These are phyloP conservation scores for Calyptommatus sinebrachiatus DNA, from an alignment of 2,113 vertebrate species.

Conservation along the genomic window DNA sequence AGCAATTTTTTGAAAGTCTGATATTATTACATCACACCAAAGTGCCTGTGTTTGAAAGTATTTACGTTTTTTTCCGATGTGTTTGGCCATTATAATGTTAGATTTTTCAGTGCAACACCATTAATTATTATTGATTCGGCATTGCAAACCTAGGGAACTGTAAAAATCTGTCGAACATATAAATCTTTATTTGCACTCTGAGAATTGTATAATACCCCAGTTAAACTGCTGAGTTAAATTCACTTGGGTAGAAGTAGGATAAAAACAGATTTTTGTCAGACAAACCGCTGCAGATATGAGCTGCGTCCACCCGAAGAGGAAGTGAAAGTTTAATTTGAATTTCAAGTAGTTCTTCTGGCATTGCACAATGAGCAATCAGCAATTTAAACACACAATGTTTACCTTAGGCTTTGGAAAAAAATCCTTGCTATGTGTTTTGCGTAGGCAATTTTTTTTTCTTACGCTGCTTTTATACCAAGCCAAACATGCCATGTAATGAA, in stretches of 20 bases:
- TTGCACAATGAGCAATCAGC: background rate
- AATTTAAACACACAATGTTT: conserved; percentile 27
- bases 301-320: conserved; percentile 23
- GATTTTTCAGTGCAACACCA: background rate
- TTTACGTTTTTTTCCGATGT: background rate
- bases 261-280: background rate
- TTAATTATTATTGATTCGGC: conserved; percentile 26
- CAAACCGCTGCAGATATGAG: conserved; percentile 22
- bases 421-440: conserved; percentile 1
- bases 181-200: conserved; percentile 2
- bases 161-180: conserved; percentile 24
- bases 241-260: conserved; percentile 24
- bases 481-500: conserved; percentile 1
- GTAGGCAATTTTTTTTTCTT: conserved; percentile 3
- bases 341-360: conserved; percentile 23
- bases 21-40: background rate
- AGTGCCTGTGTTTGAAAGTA: background rate
- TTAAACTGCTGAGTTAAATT: conserved; percentile 25
- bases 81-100: background rate
- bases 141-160: background rate
- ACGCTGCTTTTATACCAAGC: background rate
- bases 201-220: background rate
- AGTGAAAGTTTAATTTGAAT: conserved; percentile 37
- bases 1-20: background rate
- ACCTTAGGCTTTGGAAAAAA: conserved; percentile 10